Conservation (phyloP, 2,888 invertebrate genomes). For the Iselma pallidipennis region DNA sequence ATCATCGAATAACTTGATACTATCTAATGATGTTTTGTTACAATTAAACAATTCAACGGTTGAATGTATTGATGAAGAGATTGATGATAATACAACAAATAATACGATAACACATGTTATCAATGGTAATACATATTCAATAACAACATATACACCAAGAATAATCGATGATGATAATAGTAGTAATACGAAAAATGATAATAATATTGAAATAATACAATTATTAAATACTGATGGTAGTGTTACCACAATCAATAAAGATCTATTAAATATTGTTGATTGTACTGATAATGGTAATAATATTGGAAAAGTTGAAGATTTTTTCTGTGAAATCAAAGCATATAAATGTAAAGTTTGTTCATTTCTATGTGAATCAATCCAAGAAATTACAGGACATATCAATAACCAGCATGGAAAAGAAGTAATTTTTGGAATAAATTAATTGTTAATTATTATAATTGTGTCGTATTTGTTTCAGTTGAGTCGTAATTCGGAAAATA, state of each 20-base stretch:
- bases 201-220: constrained; percentile 37
- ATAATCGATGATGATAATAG: constrained; percentile 6
- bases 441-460: background rate
- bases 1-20: constrained; percentile 38
- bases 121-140: constrained; percentile 16
- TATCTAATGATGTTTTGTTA: constrained; percentile 39
- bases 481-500: constrained; percentile 5
- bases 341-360: constrained; percentile 51
- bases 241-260: constrained; percentile 32
- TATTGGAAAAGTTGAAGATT: constrained; percentile 32
- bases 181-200: constrained; percentile 22
- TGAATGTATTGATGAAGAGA: background rate
- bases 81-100: constrained; percentile 1
- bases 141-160: background rate
- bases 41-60: constrained; percentile 27
- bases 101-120: constrained; percentile 14
- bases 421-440: constrained; percentile 19
- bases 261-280: constrained; percentile 17
- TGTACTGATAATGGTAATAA: constrained; percentile 1
- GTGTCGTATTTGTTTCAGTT: background rate
- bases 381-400: constrained; percentile 47
- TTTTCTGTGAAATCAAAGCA: constrained; percentile 45
- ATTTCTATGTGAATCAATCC: constrained; percentile 45
- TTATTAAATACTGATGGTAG: constrained; percentile 42
- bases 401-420: constrained; percentile 37